Conservation (phyloP, 1,140 invertebrate species). For the Panagrolaimus sp. region DNA sequence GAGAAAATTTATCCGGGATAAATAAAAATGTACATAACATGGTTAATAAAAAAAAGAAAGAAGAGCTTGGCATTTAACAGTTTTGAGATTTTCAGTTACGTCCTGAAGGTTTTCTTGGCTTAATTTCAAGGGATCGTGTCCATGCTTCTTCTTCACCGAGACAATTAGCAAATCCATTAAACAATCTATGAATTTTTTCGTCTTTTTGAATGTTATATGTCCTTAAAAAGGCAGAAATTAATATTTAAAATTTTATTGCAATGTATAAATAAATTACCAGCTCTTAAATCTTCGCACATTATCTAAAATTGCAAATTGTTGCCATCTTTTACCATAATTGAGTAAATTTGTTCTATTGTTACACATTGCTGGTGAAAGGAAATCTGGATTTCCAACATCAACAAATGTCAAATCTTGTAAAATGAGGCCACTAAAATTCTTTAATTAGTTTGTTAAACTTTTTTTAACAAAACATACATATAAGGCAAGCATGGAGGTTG, state of each 20-base stretch:
- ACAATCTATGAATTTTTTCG: slow-evolving; percentile 29
- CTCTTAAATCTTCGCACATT: slow-evolving; percentile 26
- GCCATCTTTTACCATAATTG: slow-evolving; percentile 35
- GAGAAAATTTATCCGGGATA: slow-evolving; percentile 1
- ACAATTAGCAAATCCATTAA: slow-evolving; percentile 23
- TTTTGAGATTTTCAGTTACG: background rate
- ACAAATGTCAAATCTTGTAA: slow-evolving; percentile 98
- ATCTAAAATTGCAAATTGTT: slow-evolving; percentile 34
- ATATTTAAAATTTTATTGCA: background rate
- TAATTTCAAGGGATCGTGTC: slow-evolving; percentile 34
- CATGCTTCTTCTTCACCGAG: slow-evolving; percentile 29
- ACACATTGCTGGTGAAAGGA: slow-evolving; percentile 12
- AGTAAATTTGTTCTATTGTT: slow-evolving; percentile 26
- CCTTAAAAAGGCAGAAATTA: slow-evolving; percentile 21
- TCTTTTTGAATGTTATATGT: slow-evolving; percentile 30
- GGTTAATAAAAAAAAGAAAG: background rate
- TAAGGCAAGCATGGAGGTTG: slow-evolving; percentile 95
- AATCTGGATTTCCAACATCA: slow-evolving; percentile 73
- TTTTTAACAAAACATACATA: slow-evolving; percentile 64
- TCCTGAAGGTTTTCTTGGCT: slow-evolving; percentile 18
- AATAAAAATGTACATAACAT: background rate
- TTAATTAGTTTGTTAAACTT: background rate
- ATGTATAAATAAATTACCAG: slow-evolving; percentile 16
- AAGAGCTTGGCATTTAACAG: background rate
- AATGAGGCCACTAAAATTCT: slow-evolving; percentile 78